phyloP scores from a whole-genome alignment of 1,140 invertebrate genomes.

The Lithobius niger region DNA sequence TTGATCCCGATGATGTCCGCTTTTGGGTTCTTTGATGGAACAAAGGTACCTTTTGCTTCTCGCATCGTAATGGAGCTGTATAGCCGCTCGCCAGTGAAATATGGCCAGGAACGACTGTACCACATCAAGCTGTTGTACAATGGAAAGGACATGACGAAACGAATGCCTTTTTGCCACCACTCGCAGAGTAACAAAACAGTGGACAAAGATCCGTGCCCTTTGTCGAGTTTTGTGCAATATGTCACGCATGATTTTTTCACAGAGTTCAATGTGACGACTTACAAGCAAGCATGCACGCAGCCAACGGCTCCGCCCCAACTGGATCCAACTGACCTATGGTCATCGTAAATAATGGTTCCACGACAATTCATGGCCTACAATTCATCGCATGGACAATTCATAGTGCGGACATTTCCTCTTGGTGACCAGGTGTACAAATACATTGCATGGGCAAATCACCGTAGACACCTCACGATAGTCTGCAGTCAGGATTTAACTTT shows the following conservation, averaged over 20 bases:
- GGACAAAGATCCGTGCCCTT: constrained; percentile 23
- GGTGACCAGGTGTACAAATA: too few species aligned
- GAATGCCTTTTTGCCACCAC: constrained; percentile 56
- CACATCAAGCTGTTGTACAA: constrained; percentile 73
- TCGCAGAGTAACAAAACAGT: constrained; percentile 13
- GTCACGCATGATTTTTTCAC: constrained; percentile 19
- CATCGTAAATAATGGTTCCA: too few species aligned
- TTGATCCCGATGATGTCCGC: constrained; percentile 65
- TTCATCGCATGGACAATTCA: too few species aligned
- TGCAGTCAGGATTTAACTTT: too few species aligned
- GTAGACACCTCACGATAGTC: too few species aligned
- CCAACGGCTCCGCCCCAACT: too few species aligned
- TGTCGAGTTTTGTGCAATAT: constrained; percentile 27
- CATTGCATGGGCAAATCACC: too few species aligned
- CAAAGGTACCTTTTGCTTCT: constrained; percentile 58
- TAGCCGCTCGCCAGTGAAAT: constrained; percentile 15
- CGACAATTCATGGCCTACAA: too few species aligned
- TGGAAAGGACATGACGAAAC: constrained; percentile 68
- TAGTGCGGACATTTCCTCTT: too few species aligned
- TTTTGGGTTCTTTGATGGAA: constrained; percentile 49
- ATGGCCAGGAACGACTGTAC: constrained; percentile 43
- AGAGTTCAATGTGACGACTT: constrained; percentile 15
- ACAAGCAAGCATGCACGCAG: constrained; percentile 11
- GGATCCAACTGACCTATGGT: too few species aligned
- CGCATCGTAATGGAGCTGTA: constrained; percentile 64